Evolutionary conservation across 2,797 vertebrate genomes (phyloP).

Genomic region (Acipenser oxyrinchus): DNA sequence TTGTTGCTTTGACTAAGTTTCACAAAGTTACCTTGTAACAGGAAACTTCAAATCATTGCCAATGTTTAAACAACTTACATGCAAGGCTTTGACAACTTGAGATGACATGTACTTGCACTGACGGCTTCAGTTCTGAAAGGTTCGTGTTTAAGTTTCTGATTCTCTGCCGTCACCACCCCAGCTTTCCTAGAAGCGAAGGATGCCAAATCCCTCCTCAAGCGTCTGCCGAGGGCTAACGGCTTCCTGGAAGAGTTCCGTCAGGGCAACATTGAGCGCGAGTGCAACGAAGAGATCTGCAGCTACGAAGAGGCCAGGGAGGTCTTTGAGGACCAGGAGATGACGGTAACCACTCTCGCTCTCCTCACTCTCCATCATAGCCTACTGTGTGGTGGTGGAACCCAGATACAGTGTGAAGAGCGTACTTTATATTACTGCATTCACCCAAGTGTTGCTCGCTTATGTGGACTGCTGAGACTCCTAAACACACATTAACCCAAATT

Average conservation of each 20-base stretch:
- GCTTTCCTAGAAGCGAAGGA: slow-evolving; percentile 69
- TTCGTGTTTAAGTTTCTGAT: no score
- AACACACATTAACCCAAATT: no score
- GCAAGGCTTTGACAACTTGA: no score
- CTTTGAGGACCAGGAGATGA: slow-evolving; percentile 77
- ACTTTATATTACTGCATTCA: background rate
- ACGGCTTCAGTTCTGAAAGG: no score
- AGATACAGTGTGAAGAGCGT: background rate
- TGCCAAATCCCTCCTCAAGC: slow-evolving; percentile 68
- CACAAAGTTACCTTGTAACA: no score
- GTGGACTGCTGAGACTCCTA: no score
- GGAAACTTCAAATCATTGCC: no score
- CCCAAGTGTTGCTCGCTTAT: no score
- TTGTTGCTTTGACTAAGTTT: no score
- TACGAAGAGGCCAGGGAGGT: slow-evolving; percentile 80
- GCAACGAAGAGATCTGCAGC: slow-evolving; percentile 77
- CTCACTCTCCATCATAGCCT: background rate
- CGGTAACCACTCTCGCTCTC: slow-evolving; percentile 42
- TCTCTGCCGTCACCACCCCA: slow-evolving; percentile 18
- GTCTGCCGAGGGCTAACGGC: slow-evolving; percentile 69
- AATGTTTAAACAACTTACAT: no score
- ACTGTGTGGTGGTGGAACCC: background rate
- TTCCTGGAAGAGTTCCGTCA: slow-evolving; percentile 77
- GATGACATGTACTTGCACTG: no score
- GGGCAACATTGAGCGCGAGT: slow-evolving; percentile 77